phyloP scores from a whole-genome alignment of 2,888 invertebrate genomes.

The Volucella zonaria region DNA sequence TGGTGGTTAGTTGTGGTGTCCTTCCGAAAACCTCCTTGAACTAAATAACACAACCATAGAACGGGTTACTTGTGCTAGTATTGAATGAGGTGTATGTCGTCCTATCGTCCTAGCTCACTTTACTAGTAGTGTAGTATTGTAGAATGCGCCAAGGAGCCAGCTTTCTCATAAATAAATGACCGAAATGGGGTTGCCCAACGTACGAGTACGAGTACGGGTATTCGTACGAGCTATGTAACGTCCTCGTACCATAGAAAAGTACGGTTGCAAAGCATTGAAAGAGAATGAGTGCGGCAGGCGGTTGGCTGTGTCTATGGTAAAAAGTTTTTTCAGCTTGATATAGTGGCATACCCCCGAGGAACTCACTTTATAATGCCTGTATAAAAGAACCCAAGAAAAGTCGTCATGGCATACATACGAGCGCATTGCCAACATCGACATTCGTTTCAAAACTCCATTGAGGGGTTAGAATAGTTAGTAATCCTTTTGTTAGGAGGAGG shows the following conservation, averaged over 20 bases:
- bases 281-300: not conserved
- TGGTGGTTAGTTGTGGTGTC: conserved; percentile 2
- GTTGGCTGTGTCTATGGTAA: conserved; percentile 27
- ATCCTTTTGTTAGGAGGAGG: no score
- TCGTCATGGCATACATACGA: conserved; percentile 65
- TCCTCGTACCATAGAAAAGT: conserved; percentile 13
- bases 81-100: conserved; percentile 15
- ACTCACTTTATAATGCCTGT: conserved; percentile 21
- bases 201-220: conserved; percentile 1
- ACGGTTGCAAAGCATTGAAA: not conserved
- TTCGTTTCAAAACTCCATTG: conserved; percentile 61
- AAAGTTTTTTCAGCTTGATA: conserved; percentile 54
- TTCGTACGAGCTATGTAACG: conserved; percentile 8
- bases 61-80: conserved; percentile 21
- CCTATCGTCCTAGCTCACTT: conserved; percentile 48
- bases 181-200: conserved; percentile 62
- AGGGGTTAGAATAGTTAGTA: not conserved
- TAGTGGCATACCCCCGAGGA: conserved; percentile 38
- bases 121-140: conserved; percentile 8
- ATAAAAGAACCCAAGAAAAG: conserved; percentile 63
- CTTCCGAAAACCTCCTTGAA: conserved; percentile 52
- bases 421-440: conserved; percentile 58
- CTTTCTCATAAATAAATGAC: conserved; percentile 71
- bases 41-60: conserved; percentile 52
- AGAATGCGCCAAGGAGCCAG: conserved; percentile 70